Evolutionary conservation across 2,797 vertebrate genomes (phyloP).

Genomic region (Oophaga sylvatica): DNA sequence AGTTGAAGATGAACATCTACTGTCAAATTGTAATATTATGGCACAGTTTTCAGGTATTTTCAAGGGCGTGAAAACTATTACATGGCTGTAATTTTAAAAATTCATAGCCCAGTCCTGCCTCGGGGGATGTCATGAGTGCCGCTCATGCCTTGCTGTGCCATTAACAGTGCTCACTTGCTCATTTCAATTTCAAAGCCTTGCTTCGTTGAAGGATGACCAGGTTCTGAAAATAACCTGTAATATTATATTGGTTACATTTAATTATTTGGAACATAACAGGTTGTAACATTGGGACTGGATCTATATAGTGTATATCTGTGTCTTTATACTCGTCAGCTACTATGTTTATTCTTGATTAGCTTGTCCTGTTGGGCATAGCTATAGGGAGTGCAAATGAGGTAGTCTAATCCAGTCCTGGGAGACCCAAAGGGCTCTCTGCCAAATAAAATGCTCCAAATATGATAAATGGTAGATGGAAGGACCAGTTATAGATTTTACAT

Average conservation of each 20-base stretch:
- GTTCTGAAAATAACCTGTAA: slow-evolving; percentile 27
- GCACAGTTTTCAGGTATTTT: neutral
- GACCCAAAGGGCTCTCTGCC: too few relatives aligned
- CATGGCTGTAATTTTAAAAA: slow-evolving; percentile 1
- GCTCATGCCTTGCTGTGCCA: slow-evolving; percentile 40
- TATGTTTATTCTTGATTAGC: too few relatives aligned
- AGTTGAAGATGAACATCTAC: neutral
- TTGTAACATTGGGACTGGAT: neutral
- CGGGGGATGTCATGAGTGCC: slow-evolving; percentile 23
- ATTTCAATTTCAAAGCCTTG: slow-evolving; percentile 52
- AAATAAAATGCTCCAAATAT: neutral
- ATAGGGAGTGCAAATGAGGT: too few relatives aligned
- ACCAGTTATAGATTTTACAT: neutral
- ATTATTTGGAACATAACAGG: neutral
- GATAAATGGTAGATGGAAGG: neutral
- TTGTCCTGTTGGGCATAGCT: too few relatives aligned
- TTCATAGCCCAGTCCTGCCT: slow-evolving; percentile 39
- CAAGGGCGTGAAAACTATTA: neutral
- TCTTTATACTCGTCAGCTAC: neutral
- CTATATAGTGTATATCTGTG: neutral
- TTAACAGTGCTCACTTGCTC: neutral
- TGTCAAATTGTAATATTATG: neutral
- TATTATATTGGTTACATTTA: neutral
- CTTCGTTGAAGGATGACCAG: neutral
- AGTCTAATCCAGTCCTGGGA: too few relatives aligned